Evolutionary conservation across 2,888 invertebrate species (phyloP).

Genomic region (Amorpha juglandis): DNA sequence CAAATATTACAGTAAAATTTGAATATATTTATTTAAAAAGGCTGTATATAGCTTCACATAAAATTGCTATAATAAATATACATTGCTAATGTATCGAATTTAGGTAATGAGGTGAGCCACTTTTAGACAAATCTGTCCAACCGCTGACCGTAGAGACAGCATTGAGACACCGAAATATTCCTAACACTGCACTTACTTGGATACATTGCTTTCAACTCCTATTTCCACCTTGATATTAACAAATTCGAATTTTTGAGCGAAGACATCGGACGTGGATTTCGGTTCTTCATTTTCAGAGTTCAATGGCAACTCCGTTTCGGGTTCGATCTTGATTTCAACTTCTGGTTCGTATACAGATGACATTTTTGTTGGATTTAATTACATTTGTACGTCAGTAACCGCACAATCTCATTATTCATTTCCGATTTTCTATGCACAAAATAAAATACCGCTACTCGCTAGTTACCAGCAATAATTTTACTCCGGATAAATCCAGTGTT

Average conservation of each 20-base stretch:
- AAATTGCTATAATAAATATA: neutral
- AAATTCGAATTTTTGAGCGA: neutral
- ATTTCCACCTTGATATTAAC: constrained; percentile 13
- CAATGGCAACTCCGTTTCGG: neutral
- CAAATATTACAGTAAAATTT: too few species aligned
- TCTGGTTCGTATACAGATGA: neutral
- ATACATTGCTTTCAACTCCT: neutral
- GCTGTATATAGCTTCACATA: too few species aligned
- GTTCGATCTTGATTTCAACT: constrained; percentile 7
- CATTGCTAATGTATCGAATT: neutral
- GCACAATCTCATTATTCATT: neutral
- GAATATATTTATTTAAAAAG: too few species aligned
- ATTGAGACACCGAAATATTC: too few species aligned
- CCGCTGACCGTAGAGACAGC: neutral
- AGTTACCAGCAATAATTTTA: neutral
- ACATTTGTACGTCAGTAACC: neutral
- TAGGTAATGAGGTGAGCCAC: neutral
- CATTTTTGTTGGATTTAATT: neutral
- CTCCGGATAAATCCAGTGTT: neutral
- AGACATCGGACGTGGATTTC: neutral
- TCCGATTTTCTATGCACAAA: neutral
- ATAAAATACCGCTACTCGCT: neutral
- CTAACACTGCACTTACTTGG: constrained; percentile 1
- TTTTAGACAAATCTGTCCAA: neutral
- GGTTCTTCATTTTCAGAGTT: neutral